Evolutionary conservation across 2,888 invertebrate species (phyloP).

Genomic region (Helleia helle): DNA sequence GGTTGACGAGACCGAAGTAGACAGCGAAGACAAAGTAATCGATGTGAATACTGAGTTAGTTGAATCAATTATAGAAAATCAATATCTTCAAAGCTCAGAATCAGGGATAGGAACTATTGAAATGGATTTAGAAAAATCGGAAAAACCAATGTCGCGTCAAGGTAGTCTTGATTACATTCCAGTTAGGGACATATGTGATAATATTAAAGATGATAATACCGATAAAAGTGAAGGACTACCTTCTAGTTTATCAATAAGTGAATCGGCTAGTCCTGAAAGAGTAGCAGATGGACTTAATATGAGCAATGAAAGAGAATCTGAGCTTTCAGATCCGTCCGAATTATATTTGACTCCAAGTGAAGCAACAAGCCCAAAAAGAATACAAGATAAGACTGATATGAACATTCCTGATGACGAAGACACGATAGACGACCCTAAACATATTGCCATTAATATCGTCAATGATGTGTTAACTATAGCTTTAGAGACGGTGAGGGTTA

Average conservation of each 20-base stretch:
- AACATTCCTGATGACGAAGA: constrained; percentile 35
- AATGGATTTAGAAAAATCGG: constrained; percentile 39
- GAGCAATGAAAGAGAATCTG: constrained; percentile 70
- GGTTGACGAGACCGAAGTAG: constrained; percentile 35
- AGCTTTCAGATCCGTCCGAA: constrained; percentile 80
- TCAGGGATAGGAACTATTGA: constrained; percentile 50
- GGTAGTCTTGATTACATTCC: constrained; percentile 67
- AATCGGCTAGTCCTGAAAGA: constrained; percentile 63
- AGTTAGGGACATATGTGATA: constrained; percentile 62
- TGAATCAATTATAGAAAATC: constrained; percentile 46
- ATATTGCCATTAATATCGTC: constrained; percentile 60
- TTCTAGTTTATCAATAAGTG: constrained; percentile 62
- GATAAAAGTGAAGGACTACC: constrained; percentile 67
- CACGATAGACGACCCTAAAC: constrained; percentile 47
- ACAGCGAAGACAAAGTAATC: constrained; percentile 28
- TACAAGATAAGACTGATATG: constrained; percentile 54
- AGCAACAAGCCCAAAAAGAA: constrained; percentile 65
- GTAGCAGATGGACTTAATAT: constrained; percentile 49
- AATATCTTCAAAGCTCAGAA: constrained; percentile 50
- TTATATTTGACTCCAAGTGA: constrained; percentile 80
- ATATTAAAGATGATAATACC: constrained; percentile 56
- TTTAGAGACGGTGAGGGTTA: constrained; percentile 54
- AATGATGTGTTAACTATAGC: constrained; percentile 65
- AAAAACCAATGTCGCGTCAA: constrained; percentile 50
- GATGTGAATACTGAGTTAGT: constrained; percentile 40